Percentiles rank a stretch among this genome's conserved stretches.
These are phyloP conservation scores for Ictidomys tridecemlineatus DNA, from an alignment of 2,113 vertebrate species.

Conservation along the genomic window DNA sequence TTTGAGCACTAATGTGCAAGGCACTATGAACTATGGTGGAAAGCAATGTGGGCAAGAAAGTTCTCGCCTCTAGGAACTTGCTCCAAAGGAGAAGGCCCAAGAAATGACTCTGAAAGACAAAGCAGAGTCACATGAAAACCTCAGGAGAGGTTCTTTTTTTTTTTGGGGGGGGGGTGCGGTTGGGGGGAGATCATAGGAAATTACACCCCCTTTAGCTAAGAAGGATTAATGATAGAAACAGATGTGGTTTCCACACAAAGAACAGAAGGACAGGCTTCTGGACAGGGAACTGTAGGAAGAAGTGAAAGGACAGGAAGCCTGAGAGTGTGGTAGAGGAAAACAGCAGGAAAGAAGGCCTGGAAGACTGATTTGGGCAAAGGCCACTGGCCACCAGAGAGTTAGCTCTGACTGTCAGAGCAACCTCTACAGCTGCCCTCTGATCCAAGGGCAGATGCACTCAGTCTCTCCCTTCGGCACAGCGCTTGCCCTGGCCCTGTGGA, in stretches of 20 bases:
- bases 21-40: neutral
- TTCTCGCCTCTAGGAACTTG: neutral
- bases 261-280: neutral
- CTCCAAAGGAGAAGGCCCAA: neutral
- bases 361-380: neutral
- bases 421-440: neutral
- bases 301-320: neutral
- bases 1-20: neutral
- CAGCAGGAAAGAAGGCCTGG: neutral
- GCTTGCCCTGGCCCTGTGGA: neutral
- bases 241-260: neutral
- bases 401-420: neutral
- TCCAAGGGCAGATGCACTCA: neutral
- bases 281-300: conserved; percentile 1
- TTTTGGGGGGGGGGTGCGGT: too few species aligned
- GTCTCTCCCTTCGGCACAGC: too few species aligned
- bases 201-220: neutral
- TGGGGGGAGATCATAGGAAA: too few species aligned
- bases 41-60: neutral
- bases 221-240: neutral
- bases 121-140: neutral
- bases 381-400: neutral
- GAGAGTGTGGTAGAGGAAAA: neutral
- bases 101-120: neutral
- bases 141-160: neutral